Base-by-base conservation (phyloP, 2,113 vertebrate genomes). In the Eleginops maclovinus region DNA sequence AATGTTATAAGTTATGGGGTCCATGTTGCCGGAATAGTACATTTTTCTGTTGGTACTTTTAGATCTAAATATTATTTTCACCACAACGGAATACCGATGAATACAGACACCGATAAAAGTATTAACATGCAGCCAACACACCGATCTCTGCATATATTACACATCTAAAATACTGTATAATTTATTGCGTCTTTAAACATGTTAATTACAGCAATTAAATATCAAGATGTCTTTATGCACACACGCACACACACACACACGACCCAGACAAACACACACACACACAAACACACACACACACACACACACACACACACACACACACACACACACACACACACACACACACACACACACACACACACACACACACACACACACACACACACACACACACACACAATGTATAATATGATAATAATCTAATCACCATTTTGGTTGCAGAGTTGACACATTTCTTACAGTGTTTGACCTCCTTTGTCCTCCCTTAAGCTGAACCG, bases 381-480 rank as follows among this genome's bases (percentile, higher is more conserved):
- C 36, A 31, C 19, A 41, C 65, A 54, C 49, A 54, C 28, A 51
- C 63, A 36, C 63, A n/a, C 44, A 31, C 24, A n/a, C 61, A 64
- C 61, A 49, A 61, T 28, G 72, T 41, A 76, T 44, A 68, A 36
- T 36, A 36, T 36, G 31, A 36, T 36, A 36, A 51, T 68, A 55
- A 76, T 76, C 72, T 60, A 75, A 74, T 79, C 59, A 72, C 64
- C 28, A 68, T 73, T 58, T 82, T 46, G 15, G 40, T 17, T n/a
- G 75, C 72, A 73, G 71, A 63, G 55, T 55, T 75, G 77, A 83
- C 85, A 81, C 56, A 62, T 85, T 85, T 85, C 70, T 87, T 77
- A 67, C 60, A 71, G 82, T 67, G 50, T 83, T 81, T 83, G 74
- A 88, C 83, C 78, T 82, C 72, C 62, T 86, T 86, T 84, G 83